Percentiles rank a stretch among this genome's conserved stretches.
Conservation (phyloP, 2,113 vertebrate species). For the Bubo scandiacus region DNA sequence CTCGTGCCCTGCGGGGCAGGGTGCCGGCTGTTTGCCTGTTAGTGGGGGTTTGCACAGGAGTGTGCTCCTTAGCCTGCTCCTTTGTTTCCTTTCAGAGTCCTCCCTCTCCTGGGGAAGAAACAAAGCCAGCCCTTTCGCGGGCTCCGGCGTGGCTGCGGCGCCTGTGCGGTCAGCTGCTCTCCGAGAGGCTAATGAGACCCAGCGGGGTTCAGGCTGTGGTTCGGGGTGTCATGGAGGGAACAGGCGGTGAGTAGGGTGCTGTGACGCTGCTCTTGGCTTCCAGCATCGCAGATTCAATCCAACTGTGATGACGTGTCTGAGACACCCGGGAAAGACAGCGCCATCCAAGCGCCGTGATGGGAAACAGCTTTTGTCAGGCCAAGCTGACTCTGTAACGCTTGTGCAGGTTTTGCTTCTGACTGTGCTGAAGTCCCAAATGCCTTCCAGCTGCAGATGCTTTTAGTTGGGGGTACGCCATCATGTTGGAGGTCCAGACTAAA, state of each 20-base stretch:
- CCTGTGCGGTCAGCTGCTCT: slow-evolving; percentile 91
- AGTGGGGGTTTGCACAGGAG: background rate
- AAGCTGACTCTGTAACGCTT: background rate
- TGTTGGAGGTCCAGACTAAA: background rate
- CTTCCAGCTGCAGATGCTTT: background rate
- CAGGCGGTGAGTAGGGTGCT: slow-evolving; percentile 76
- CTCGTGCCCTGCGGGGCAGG: background rate
- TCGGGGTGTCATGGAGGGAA: slow-evolving; percentile 86
- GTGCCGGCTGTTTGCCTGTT: background rate
- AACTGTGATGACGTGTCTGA: background rate
- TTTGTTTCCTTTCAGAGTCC: slow-evolving; percentile 21
- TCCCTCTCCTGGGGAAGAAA: background rate
- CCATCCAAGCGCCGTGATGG: background rate
- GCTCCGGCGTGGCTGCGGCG: slow-evolving; percentile 85
- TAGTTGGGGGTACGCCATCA: accelerated
- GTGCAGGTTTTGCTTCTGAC: background rate
- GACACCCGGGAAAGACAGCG: background rate
- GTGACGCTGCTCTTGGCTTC: background rate
- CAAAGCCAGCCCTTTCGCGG: background rate
- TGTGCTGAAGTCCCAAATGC: background rate
- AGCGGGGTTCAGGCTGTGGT: slow-evolving; percentile 88
- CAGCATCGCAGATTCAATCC: background rate
- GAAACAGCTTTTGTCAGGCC: background rate
- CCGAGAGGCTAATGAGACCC: slow-evolving; percentile 85
- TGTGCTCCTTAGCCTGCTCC: background rate